Evolutionary conservation across 2,888 invertebrate species (phyloP).

Genomic region (Neuroscelio doddi): DNA sequence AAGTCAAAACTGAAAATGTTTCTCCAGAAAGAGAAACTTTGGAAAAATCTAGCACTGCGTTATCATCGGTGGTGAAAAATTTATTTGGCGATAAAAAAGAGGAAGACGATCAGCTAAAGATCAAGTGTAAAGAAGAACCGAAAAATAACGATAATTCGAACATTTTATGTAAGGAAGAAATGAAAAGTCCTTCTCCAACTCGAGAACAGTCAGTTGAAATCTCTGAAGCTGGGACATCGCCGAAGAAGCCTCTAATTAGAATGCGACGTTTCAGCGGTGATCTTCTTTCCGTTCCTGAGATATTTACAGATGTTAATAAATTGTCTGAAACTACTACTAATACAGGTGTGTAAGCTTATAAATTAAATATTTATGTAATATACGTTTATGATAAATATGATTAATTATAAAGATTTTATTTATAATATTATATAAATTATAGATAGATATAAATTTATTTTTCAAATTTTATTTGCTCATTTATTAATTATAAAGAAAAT

Average conservation of each 20-base stretch:
- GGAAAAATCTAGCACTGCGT: background rate
- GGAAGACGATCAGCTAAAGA: background rate
- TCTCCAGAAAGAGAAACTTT: constrained; percentile 11
- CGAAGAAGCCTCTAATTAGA: constrained; percentile 70
- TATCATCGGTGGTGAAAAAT: background rate
- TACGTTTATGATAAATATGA: no score
- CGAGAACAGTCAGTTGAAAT: no score
- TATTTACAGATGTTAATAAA: constrained; percentile 9
- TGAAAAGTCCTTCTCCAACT: no score
- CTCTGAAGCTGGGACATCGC: constrained; percentile 38
- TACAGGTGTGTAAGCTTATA: constrained; percentile 38
- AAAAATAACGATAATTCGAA: background rate
- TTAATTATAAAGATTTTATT: no score
- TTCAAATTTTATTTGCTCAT: no score
- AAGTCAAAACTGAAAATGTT: constrained; percentile 30
- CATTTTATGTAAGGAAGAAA: background rate
- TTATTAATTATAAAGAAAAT: no score
- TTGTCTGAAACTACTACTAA: constrained; percentile 19
- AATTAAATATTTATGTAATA: no score
- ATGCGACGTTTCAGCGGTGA: constrained; percentile 73
- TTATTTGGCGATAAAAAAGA: background rate
- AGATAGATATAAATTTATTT: no score
- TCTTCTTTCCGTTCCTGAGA: constrained; percentile 62
- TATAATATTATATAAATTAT: no score
- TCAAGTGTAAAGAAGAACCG: constrained; percentile 4